phyloP scores from a whole-genome alignment of 2,113 vertebrate species.

The Lagopus leucura region DNA sequence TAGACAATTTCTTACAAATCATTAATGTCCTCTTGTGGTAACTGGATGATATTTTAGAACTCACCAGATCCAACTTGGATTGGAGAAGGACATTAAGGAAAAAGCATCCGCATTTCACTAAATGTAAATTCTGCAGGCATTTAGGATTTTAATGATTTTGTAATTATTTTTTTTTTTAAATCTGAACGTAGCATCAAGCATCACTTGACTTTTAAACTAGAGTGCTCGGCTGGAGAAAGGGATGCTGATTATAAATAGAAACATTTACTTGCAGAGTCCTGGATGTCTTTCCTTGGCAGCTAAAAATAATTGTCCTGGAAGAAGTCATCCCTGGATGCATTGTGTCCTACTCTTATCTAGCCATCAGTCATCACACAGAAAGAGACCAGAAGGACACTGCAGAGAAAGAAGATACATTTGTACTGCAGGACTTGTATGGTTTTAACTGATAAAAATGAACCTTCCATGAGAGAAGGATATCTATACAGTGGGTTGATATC shows the following conservation, averaged over 20 bases:
- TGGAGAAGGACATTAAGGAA: background rate
- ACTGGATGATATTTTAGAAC: background rate
- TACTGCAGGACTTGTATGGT: background rate
- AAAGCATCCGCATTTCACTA: background rate
- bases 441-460: background rate
- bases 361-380: background rate
- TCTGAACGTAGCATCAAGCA: background rate
- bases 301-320: slow-evolving; percentile 39
- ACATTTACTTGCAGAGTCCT: background rate
- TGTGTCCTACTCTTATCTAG: background rate
- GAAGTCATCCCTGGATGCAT: background rate
- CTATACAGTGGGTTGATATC: background rate
- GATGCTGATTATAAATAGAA: background rate
- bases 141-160: background rate
- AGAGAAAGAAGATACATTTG: background rate
- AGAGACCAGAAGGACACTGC: background rate
- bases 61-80: background rate
- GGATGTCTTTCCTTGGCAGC: background rate
- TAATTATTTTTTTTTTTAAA: background rate
- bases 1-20: background rate
- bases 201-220: background rate
- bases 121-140: background rate
- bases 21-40: background rate
- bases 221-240: background rate
- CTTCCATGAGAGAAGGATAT: background rate